These are phyloP conservation scores for Pseudochromis fuscus DNA, from an alignment of 2,797 vertebrate genomes.

Conservation along the genomic window DNA sequence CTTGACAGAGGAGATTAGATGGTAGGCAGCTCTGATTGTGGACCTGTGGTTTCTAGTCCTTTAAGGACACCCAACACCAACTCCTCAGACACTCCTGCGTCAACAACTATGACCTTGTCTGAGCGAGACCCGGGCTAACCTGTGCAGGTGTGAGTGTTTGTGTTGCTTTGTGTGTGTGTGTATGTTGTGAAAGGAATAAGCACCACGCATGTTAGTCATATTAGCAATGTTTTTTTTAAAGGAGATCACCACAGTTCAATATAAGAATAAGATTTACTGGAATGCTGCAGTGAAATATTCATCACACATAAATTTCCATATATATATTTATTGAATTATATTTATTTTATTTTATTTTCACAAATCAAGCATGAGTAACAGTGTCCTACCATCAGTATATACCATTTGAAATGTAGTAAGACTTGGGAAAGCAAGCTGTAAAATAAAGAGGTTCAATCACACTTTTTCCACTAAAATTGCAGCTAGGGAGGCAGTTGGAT, in stretches of 20 bases:
- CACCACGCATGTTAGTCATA: not conserved
- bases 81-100: slow-evolving; percentile 52
- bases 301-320: not conserved
- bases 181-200: slow-evolving; percentile 10
- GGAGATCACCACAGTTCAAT: not conserved
- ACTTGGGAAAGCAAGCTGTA: too few species aligned
- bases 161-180: slow-evolving; percentile 6
- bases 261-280: not conserved
- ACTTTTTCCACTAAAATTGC: too few species aligned
- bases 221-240: too few species aligned
- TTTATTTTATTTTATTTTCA: too few species aligned
- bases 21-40: slow-evolving; percentile 52
- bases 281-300: not conserved
- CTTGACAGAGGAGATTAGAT: slow-evolving; percentile 64
- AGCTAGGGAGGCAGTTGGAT: not conserved
- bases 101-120: slow-evolving; percentile 67
- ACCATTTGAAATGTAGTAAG: too few species aligned
- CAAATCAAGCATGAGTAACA: too few species aligned
- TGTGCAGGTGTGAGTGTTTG: slow-evolving; percentile 5
- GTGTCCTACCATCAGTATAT: too few species aligned
- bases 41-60: slow-evolving; percentile 51
- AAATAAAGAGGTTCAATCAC: too few species aligned
- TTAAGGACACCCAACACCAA: slow-evolving; percentile 70
- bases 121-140: not conserved
- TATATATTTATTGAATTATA: too few species aligned